Evolutionary conservation across 30 jellyfish, hydroid and myxozoan species (phyloP), one percentile per base, ranked within the genome.

Genomic region (Pseudorhiza aurosa): DNA sequence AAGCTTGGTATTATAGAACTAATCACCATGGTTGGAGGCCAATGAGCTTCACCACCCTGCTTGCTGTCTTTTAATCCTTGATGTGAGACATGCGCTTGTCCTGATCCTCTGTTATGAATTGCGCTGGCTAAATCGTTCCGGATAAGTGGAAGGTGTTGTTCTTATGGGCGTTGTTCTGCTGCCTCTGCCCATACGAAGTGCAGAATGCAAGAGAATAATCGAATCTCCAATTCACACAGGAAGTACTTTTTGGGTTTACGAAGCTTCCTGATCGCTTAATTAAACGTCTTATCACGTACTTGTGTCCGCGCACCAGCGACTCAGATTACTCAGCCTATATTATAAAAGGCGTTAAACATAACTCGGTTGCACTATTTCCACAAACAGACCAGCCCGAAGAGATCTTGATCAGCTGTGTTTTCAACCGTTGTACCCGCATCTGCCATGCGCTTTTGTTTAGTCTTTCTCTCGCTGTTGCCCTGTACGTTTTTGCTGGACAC

Each of bases 271-370:
- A 40, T 42, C 91, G 75, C 84, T 69, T 80, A 58, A 49, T 80
- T 80, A 80, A 36, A 27, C 29, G 91, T 40, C 60, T 80, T 80
- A 80, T 46, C 91, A 80, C 91, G 73, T 84, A 46, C 81, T 49
- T 64, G 69, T 53, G 58, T 37, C 31, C 15, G 8, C 42, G 73
- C 26, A 49, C 18, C 21, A 21, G 40, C 22, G 62, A 46, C 80
- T 80, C 91, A 35, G 76, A 67, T 80, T 80, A 80, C 91, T 27
- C 51, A 43, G 39, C 58, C 42, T 53, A 14, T 0, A 8, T 1
- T 80, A 80, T 80, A 80, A 40, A 78, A 44, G 36, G 62, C 50
- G 50, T 51, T 32, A 14, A 22, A 31, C 7, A 9, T 35, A 53
- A 4, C 67, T 1, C 24, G 5, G 67, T 53, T 6, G 5, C 19